Evolutionary conservation across 2,888 invertebrate species (phyloP), one percentile per base, ranked within the genome.

Genomic region (Ernsta delagoae): DNA sequence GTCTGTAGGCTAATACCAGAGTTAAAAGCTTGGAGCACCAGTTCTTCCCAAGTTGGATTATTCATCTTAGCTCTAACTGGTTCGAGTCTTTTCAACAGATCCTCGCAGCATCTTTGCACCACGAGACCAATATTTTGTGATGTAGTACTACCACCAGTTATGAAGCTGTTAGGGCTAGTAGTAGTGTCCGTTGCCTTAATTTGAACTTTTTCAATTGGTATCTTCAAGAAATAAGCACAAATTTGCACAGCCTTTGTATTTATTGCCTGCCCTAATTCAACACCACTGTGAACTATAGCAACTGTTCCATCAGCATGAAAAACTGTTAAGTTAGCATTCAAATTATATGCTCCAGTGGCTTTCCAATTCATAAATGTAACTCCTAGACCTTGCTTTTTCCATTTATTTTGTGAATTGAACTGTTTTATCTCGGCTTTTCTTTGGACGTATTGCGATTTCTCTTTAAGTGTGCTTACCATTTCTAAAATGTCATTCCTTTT

Each of bases 181-280:
- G 95, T 80, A 54, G 88, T 94, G 75, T 95, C 94, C 5, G 94
- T 94, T 0, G 96, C 93, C 79, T 96, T 96, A 0, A 97, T 94
- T 36, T 89, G 93, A 36, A 97, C 87, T 82, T 94, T 93, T 0
- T 95, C 94, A 70, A 97, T 72, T 0, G 96, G 94, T 73, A 97
- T 95, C 0, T 95, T 96, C 12, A 98, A 86, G 1, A 92, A 92
- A 74, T 96, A 94, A 0, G 97, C 97, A 69, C 95, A 96, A 0
- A 97, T 96, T 93, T 97, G 97, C n/a, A 96, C 95, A 0, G 94
- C 95, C 93, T 97, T 97, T 0, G 97, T 97, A 75, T 97, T 96
- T 60, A 97, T 94, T 0, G 97, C 97, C 92, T 97, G 97, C 0
- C 97, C 97, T 88, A 95, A 95, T 90, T 96, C 96, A 56, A 95